A percentile compares a stretch with the other conserved stretches of the same genome.
Conservation (phyloP, 1,140 invertebrate species). For the Philotrypesis tridentata region DNA sequence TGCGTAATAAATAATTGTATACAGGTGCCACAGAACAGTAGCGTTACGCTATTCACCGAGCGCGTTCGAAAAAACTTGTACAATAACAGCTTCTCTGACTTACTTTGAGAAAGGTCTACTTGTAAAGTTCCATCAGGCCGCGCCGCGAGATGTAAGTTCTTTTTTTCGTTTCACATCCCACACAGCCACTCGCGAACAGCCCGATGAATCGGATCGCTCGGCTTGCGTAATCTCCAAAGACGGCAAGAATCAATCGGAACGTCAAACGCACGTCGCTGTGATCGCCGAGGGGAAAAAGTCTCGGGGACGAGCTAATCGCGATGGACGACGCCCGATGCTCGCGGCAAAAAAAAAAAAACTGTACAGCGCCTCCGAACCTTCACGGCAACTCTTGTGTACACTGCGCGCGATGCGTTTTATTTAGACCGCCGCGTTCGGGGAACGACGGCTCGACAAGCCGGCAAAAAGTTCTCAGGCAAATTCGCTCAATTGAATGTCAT, state of each 20-base stretch:
- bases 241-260: conserved; percentile 31
- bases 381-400: neutral
- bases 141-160: neutral
- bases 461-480: neutral
- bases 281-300: neutral
- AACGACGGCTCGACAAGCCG: neutral
- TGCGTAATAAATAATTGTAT: no score
- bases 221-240: conserved; percentile 20
- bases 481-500: neutral
- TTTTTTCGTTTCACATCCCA: neutral
- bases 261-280: neutral
- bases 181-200: no score
- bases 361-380: neutral
- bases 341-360: neutral
- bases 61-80: no score
- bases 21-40: neutral
- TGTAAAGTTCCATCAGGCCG: neutral
- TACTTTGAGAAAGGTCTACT: neutral
- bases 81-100: no score
- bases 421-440: neutral
- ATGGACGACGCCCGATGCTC: neutral
- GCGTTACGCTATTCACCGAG: no score
- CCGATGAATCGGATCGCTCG: neutral
- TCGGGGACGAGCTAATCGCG: conserved; percentile 23
- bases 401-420: neutral